Base-by-base conservation (phyloP, 2,797 vertebrate genomes). In the Craterocephalus amniculus region DNA sequence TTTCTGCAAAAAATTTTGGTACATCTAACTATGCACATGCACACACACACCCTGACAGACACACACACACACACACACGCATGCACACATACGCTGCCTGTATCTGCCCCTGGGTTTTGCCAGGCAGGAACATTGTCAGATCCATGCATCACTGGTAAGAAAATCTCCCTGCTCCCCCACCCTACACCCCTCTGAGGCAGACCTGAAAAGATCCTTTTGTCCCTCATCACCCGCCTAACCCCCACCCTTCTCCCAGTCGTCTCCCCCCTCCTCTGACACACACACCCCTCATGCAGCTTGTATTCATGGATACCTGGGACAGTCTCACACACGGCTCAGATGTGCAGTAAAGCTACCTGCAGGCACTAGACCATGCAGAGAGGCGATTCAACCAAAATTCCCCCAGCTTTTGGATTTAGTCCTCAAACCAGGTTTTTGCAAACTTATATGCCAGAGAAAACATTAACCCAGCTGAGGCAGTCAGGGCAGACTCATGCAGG, bases 61-160 rank as follows among this genome's bases (percentile, higher is more conserved):
- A 34, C 52, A n/a, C 59, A 29, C 61, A 60, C 69, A 34, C 32
- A 34, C 52, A n/a, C 59, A 29, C 61, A 60, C 69, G 70, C 65
- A 70, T 74, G 58, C 71, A 70, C 56, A 62, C 59, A 72, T 48
- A 74, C 73, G 48, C 32, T 22, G 61, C 51, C 71, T 79, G 72
- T 69, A 80, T 87, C 83, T 89, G 89, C 90, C 89, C 87, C 74
- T 83, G 87, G 90, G 85, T 84, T 86, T 59, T 6, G 80, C 84
- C 70, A 79, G 83, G 84, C 88, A 90, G 86, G 86, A 91, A 89
- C 90, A 87, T 90, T 95, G 94, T 94, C 92, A 94, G 92, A 90
- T 91, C 88, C 88, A 94, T 93, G 91, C 91, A 94, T 94, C 93
- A 94, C 85, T 89, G 91, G 93, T 94, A 95, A 95, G 89, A 87